Conservation (phyloP, 2,888 invertebrate genomes). For the Drosophila meridiana region DNA sequence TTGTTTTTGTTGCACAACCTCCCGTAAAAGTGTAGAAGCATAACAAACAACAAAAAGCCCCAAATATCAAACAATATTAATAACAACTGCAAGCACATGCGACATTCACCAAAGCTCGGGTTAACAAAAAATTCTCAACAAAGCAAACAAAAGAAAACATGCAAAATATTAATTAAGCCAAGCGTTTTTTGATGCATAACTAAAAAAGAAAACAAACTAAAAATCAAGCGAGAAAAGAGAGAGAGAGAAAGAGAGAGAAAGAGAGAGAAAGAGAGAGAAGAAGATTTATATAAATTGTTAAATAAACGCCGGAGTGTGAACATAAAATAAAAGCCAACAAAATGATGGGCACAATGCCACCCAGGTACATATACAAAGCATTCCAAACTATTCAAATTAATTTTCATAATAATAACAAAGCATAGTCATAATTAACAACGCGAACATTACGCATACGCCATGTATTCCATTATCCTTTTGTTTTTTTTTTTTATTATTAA, state of each 20-base stretch:
- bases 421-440: slow-evolving; percentile 59
- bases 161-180: slow-evolving; percentile 62
- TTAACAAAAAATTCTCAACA: slow-evolving; percentile 52
- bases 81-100: slow-evolving; percentile 82
- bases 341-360: slow-evolving; percentile 86
- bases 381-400: slow-evolving; percentile 61
- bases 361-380: slow-evolving; percentile 84
- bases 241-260: slow-evolving; percentile 32
- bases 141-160: slow-evolving; percentile 52
- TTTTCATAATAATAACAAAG: slow-evolving; percentile 52
- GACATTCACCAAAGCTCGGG: slow-evolving; percentile 85
- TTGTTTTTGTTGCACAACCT: slow-evolving; percentile 68
- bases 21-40: slow-evolving; percentile 20
- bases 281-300: slow-evolving; percentile 41
- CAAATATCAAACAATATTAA: slow-evolving; percentile 30
- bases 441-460: slow-evolving; percentile 70
- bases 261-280: slow-evolving; percentile 32
- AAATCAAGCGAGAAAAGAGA: slow-evolving; percentile 8
- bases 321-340: slow-evolving; percentile 78
- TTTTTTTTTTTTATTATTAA: slow-evolving; percentile 1
- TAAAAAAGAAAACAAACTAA: slow-evolving; percentile 19
- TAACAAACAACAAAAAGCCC: slow-evolving; percentile 51
- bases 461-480: slow-evolving; percentile 40
- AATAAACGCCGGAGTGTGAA: slow-evolving; percentile 56
- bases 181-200: slow-evolving; percentile 50